phyloP scores from a whole-genome alignment of 2,888 invertebrate genomes.

The Sphaeridia pumilis region DNA sequence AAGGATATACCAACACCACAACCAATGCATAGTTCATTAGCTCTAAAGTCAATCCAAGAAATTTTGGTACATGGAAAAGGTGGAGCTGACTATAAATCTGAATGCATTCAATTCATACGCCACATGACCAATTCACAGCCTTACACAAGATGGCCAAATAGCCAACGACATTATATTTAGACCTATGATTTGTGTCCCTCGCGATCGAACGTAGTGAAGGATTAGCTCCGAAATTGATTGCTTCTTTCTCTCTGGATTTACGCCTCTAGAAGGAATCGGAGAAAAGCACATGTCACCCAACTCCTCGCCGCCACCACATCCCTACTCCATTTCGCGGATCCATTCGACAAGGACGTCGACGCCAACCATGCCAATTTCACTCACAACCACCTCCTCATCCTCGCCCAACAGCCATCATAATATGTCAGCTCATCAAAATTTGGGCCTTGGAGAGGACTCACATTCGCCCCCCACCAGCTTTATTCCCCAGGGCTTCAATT shows the following conservation, averaged over 20 bases:
- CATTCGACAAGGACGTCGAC: constrained; percentile 31
- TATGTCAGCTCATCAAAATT: constrained; percentile 24
- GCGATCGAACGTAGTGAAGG: too few relatives aligned
- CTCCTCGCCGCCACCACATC: constrained; percentile 32
- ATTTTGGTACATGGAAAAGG: too few relatives aligned
- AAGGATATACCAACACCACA: too few relatives aligned
- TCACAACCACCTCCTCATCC: constrained; percentile 27
- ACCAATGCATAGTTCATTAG: too few relatives aligned
- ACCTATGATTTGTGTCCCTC: too few relatives aligned
- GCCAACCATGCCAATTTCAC: constrained; percentile 31
- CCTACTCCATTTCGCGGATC: constrained; percentile 34
- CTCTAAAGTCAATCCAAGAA: too few relatives aligned
- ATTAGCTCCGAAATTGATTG: too few relatives aligned
- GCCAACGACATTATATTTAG: too few relatives aligned
- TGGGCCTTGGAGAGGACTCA: constrained; percentile 29
- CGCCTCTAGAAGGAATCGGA: constrained; percentile 1
- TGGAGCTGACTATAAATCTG: too few relatives aligned
- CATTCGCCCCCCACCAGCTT: constrained; percentile 28
- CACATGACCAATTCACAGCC: too few relatives aligned
- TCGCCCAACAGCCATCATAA: constrained; percentile 28
- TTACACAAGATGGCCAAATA: too few relatives aligned
- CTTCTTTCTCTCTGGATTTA: not conserved
- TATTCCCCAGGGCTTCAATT: constrained; percentile 32
- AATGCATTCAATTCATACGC: too few relatives aligned
- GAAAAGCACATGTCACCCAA: constrained; percentile 33